Percentiles rank a stretch among this genome's conserved stretches.
Conservation (phyloP, 2,113 vertebrate genomes). For the Vulpes ferrilata region DNA sequence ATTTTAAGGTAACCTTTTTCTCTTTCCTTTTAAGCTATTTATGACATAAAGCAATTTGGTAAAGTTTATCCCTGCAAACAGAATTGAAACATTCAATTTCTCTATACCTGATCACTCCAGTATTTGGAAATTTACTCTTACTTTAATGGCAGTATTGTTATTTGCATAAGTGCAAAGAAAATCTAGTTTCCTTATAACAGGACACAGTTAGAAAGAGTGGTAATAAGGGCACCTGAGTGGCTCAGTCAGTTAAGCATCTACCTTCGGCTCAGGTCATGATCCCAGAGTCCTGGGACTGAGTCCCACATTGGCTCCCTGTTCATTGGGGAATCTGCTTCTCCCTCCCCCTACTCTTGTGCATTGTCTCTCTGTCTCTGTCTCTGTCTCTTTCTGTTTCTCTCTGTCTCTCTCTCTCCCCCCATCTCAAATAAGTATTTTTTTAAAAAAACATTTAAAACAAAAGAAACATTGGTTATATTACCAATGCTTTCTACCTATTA, state of each 20-base stretch:
- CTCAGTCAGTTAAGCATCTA: no score
- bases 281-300: no score
- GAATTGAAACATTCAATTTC: neutral
- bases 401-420: no score
- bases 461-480: neutral
- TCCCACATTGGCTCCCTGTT: no score
- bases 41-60: neutral
- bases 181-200: neutral
- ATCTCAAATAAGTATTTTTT: no score
- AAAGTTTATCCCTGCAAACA: neutral
- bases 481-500: neutral
- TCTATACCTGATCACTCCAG: neutral
- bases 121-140: neutral
- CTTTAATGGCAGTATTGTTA: neutral
- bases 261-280: no score
- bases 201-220: neutral
- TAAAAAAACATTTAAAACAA: no score
- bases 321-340: no score
- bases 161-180: neutral
- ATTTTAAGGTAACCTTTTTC: neutral
- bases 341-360: no score
- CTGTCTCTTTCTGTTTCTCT: no score
- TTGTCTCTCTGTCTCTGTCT: no score
- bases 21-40: neutral
- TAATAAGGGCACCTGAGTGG: no score